Conservation (phyloP, 2,797 vertebrate genomes). For the Eremophila alpestris region DNA sequence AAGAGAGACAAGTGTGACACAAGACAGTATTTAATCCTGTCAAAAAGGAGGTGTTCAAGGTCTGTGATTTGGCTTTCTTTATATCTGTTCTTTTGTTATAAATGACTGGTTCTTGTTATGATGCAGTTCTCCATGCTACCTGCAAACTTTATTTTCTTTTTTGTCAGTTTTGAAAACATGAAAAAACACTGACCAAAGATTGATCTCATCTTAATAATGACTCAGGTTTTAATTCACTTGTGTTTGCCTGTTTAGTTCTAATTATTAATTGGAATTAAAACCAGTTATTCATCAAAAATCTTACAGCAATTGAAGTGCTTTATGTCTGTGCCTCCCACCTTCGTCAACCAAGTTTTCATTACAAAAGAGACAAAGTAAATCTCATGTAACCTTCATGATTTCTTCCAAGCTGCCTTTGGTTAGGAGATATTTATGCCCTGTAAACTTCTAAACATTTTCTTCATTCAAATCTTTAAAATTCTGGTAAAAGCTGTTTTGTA, state of each 20-base stretch:
- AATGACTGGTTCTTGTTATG: background rate
- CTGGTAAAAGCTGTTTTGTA: background rate
- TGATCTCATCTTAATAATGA: background rate
- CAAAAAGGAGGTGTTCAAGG: background rate
- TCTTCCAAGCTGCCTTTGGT: background rate
- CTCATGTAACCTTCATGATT: background rate
- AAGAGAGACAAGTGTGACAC: background rate
- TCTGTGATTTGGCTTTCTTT: background rate
- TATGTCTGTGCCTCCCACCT: background rate
- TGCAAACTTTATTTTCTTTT: background rate
- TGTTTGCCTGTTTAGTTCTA: background rate
- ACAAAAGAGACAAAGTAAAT: background rate
- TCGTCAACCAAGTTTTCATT: background rate
- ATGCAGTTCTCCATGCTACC: background rate
- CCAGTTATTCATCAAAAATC: background rate
- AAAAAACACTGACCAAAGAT: background rate
- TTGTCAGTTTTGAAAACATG: background rate
- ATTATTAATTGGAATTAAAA: background rate
- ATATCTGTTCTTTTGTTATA: background rate
- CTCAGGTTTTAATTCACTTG: background rate
- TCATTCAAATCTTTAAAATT: background rate
- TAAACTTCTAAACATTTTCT: background rate
- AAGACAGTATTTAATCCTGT: background rate
- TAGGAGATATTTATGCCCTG: background rate
- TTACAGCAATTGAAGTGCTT: background rate